These are phyloP conservation scores for Blastobasis lacticolella DNA, from an alignment of 2,888 invertebrate genomes.

Conservation along the genomic window DNA sequence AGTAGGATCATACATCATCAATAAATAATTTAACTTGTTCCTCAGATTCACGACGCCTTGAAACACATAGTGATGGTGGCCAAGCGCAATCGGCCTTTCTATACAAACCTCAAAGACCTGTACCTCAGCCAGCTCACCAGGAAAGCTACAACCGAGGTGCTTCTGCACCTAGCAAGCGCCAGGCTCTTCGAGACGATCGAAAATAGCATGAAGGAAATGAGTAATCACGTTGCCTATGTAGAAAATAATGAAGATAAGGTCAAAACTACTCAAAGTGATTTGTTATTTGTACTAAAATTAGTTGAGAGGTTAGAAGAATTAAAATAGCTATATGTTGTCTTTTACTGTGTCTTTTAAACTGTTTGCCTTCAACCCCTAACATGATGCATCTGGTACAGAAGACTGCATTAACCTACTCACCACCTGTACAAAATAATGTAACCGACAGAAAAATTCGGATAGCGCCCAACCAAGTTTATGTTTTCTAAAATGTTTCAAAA, in stretches of 20 bases:
- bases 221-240: conserved; percentile 24
- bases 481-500: too few relatives aligned
- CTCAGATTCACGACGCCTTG: conserved; percentile 48
- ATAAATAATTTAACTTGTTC: conserved; percentile 10
- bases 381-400: too few relatives aligned
- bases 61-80: conserved; percentile 39
- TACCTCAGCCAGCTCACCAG: conserved; percentile 25
- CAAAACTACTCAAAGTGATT: conserved; percentile 26
- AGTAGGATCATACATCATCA: too few relatives aligned
- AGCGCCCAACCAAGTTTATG: too few relatives aligned
- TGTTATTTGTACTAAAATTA: conserved; percentile 32
- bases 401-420: too few relatives aligned
- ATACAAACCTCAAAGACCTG: conserved; percentile 34
- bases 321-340: conserved; percentile 6
- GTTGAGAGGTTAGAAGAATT: conserved; percentile 26
- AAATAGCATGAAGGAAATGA: neutral
- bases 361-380: too few relatives aligned
- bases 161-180: conserved; percentile 36
- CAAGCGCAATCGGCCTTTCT: conserved; percentile 43
- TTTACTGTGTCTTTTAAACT: neutral
- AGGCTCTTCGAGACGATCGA: conserved; percentile 27
- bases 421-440: too few relatives aligned
- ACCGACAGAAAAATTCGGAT: too few relatives aligned
- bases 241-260: conserved; percentile 25
- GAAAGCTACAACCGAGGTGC: conserved; percentile 27